Percentiles rank a stretch among this genome's conserved stretches.
Evolutionary conservation across 2,797 vertebrate species (phyloP).

Genomic region (Megaceryle alcyon): DNA sequence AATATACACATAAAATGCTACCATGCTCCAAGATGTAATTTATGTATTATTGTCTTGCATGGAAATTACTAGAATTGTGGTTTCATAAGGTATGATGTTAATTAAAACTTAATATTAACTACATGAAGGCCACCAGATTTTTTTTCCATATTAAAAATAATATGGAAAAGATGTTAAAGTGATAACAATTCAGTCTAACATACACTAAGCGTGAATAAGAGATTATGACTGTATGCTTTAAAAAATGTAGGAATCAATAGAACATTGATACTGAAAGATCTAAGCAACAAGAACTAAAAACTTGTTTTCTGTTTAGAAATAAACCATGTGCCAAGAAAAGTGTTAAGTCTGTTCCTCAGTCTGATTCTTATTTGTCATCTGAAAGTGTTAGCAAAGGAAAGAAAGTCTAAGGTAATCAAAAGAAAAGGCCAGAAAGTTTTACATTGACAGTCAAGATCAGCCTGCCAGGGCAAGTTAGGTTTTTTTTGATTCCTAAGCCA

Average conservation of each 20-base stretch:
- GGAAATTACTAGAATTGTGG: background rate
- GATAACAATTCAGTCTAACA: background rate
- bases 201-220: background rate
- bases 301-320: background rate
- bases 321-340: background rate
- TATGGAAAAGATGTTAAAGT: background rate
- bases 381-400: background rate
- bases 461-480: background rate
- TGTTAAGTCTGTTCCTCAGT: background rate
- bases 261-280: background rate
- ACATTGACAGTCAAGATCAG: background rate
- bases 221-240: background rate
- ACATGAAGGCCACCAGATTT: background rate
- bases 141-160: too few relatives aligned
- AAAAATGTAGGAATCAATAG: background rate
- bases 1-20: background rate
- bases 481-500: background rate
- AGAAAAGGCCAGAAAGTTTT: background rate
- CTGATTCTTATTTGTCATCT: background rate
- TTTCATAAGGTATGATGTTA: conserved; percentile 9
- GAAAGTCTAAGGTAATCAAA: background rate
- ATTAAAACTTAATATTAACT: background rate
- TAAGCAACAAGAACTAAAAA: background rate
- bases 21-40: background rate
- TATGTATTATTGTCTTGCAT: conserved; percentile 7